Evolutionary conservation across 2,113 vertebrate genomes (phyloP), one percentile per base, ranked within the genome.

Genomic region (Dicentrarchus labrax): DNA sequence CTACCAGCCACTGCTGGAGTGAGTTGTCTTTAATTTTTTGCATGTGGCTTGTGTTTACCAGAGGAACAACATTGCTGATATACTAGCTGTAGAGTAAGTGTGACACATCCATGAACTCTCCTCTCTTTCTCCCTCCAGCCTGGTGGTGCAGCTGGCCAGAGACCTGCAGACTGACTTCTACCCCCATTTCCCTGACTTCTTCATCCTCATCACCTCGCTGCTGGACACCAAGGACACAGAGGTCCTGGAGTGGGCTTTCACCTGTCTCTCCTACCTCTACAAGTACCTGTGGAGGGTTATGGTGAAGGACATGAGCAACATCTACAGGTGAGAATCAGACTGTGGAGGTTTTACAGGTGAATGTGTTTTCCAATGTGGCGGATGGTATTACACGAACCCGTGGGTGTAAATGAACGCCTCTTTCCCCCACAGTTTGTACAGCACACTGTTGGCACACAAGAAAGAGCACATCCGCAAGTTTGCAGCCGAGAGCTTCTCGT

Each of bases 141-240:
- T 99, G 57, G 96, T 99, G 80, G 98, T 98, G 30, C 98, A 97
- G 88, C 95, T 99, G 88, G 97, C 98, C 80, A 96, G 98, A 88
- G 98, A 99, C 92, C 97, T 99, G 84, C 98, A 99, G 93, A 92
- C 90, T 1, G 98, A 99, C 91, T 99, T 99, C 92, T 99, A 99
- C 89, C 97, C 98, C 17, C 98, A 99, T 88, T 99, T 99, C 81
- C 91, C 86, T 10, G 97, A 98, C 76, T 99, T 99, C 79, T 99
- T 99, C 62, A 13, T 96, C 85, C 92, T 97, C 51, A 95, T 99
- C 90, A 97, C 96, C 8, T 94, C 96, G 0, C 88, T 99, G 68
- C 89, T 99, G 91, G 97, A 99, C 72, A 99, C 98, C 0, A 97
- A 97, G 90, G 96, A 99, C 92, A 98, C 98, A 0, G 97, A 98